These are phyloP conservation scores for Mesitornis unicolor DNA, from an alignment of 2,113 vertebrate species.

Conservation along the genomic window DNA sequence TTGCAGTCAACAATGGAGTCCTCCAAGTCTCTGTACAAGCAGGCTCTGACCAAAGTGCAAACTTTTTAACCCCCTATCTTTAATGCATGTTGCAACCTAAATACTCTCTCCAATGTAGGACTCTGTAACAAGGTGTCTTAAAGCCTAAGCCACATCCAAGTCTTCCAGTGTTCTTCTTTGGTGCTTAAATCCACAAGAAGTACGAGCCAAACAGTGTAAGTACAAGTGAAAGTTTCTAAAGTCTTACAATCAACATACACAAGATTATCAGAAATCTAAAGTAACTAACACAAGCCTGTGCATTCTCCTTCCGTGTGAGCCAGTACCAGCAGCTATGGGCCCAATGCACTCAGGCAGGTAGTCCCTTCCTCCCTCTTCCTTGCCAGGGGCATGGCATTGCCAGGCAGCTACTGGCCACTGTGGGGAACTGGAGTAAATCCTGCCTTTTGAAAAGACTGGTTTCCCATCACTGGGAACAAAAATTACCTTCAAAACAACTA, in stretches of 20 bases:
- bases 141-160: not conserved
- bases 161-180: not conserved
- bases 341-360: rapidly evolving
- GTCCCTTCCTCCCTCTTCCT: not conserved
- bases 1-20: not conserved
- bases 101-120: not conserved
- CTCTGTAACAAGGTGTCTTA: not conserved
- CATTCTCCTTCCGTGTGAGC: not conserved
- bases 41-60: not conserved
- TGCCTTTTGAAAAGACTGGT: not conserved
- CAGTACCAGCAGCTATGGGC: not conserved
- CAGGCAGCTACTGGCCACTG: not conserved
- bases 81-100: not conserved
- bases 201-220: not conserved
- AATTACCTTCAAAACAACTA: not conserved
- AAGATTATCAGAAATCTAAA: not conserved
- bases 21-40: not conserved
- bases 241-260: not conserved
- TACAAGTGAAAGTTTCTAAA: not conserved
- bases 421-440: not conserved
- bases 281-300: not conserved
- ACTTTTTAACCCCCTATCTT: rapidly evolving
- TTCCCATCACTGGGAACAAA: not conserved
- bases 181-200: not conserved
- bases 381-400: not conserved